Percentiles rank a stretch among this genome's conserved stretches.
Evolutionary conservation across 1,140 invertebrate species (phyloP).

Genomic region (Pseudomyrmex gracilis): DNA sequence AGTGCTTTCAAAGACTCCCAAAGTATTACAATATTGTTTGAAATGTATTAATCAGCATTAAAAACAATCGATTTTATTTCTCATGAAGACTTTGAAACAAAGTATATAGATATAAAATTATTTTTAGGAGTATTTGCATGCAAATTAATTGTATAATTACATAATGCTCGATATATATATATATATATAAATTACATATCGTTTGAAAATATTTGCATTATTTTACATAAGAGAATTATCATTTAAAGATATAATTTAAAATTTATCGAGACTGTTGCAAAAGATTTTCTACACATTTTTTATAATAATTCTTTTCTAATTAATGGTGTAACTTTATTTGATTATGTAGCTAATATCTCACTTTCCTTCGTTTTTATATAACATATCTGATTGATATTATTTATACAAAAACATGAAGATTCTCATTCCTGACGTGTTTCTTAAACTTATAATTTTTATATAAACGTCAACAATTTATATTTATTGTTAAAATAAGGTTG

Average conservation of each 20-base stretch:
- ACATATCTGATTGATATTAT: slow-evolving; percentile 1
- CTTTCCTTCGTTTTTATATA: neutral
- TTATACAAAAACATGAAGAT: slow-evolving; percentile 19
- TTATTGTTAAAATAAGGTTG: slow-evolving; percentile 58
- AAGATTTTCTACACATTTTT: neutral
- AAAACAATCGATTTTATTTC: neutral
- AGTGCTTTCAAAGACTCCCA: slow-evolving; percentile 4
- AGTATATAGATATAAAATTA: slow-evolving; percentile 21
- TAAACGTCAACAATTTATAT: slow-evolving; percentile 34
- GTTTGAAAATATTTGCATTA: neutral
- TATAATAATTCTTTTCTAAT: slow-evolving; percentile 3
- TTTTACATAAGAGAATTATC: neutral
- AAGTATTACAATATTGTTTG: slow-evolving; percentile 30
- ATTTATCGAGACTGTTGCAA: neutral
- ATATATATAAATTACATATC: no score
- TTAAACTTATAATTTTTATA: slow-evolving; percentile 3
- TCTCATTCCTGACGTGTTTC: slow-evolving; percentile 5
- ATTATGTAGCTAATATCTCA: slow-evolving; percentile 9
- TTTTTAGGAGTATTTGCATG: slow-evolving; percentile 29
- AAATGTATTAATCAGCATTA: slow-evolving; percentile 13
- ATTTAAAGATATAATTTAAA: neutral
- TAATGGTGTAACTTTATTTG: slow-evolving; percentile 22
- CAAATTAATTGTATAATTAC: slow-evolving; percentile 25
- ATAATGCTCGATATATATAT: neutral
- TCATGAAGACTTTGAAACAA: slow-evolving; percentile 13